Percentiles rank a stretch among this genome's conserved stretches.
Conservation (phyloP, 2,113 vertebrate genomes). For the Rhynchomys soricoides region DNA sequence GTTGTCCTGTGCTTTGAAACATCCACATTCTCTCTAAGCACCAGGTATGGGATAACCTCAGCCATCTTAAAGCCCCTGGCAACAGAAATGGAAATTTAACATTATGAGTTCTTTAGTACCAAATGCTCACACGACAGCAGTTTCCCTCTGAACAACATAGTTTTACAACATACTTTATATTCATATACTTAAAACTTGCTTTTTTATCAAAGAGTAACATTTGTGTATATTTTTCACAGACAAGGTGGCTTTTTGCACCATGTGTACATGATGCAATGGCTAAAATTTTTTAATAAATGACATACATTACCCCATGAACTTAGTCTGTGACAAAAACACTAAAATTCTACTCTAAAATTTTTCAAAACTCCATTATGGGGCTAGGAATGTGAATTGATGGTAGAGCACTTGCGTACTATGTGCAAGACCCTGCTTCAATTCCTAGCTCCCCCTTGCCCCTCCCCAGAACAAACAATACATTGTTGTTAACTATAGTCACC, state of each 20-base stretch:
- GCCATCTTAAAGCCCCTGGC: neutral
- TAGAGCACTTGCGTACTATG: neutral
- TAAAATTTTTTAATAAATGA: neutral
- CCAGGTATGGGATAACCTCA: neutral
- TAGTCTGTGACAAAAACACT: neutral
- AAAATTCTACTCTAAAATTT: neutral
- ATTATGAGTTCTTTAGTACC: neutral
- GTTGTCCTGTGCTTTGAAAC: neutral
- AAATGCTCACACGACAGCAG: neutral
- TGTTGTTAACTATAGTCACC: neutral
- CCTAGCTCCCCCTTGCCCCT: neutral
- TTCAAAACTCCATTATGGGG: neutral
- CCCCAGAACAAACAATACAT: neutral
- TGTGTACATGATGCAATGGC: neutral
- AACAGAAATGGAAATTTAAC: neutral
- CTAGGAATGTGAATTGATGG: neutral
- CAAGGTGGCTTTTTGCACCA: neutral
- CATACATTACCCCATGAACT: neutral
- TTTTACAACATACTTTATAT: neutral
- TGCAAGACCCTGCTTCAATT: neutral
- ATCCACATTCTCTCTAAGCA: neutral
- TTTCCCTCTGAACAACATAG: neutral
- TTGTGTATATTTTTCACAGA: no score
- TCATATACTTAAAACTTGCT: neutral
- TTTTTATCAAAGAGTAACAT: neutral